Evolutionary conservation across 2,888 invertebrate genomes (phyloP).

Genomic region (Omphaloscelis lunosa): DNA sequence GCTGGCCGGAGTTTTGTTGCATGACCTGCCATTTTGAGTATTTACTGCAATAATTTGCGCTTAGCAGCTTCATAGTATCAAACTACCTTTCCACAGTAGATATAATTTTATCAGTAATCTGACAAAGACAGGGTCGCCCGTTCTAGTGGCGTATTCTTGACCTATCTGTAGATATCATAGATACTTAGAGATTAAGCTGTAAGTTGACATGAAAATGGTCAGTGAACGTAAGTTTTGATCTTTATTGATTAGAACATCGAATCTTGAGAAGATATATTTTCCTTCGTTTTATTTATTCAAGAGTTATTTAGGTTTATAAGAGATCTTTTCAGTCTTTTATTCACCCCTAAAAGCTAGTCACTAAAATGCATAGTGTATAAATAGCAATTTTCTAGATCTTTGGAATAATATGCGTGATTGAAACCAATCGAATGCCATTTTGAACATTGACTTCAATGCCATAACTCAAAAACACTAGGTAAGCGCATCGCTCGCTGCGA

Average conservation of each 20-base stretch:
- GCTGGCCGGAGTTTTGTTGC: not conserved
- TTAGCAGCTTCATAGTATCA: not conserved
- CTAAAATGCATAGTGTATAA: not conserved
- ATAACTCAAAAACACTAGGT: conserved; percentile 1
- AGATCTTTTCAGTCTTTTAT: not conserved
- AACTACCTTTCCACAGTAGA: not conserved
- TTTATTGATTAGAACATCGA: too few species aligned
- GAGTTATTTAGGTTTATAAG: not conserved
- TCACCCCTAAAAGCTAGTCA: not conserved
- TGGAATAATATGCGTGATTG: conserved; percentile 24
- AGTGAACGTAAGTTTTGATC: not conserved
- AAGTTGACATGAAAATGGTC: not conserved
- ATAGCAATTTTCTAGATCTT: conserved; percentile 1
- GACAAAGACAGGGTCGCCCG: not conserved
- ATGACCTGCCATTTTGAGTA: not conserved
- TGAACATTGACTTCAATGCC: conserved; percentile 30
- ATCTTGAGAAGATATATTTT: not conserved
- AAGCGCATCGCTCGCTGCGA: conserved; percentile 5
- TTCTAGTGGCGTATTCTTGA: not conserved
- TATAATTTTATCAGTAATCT: not conserved
- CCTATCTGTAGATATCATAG: not conserved
- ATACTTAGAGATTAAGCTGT: not conserved
- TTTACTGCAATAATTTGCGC: too few species aligned
- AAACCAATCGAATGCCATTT: conserved; percentile 26
- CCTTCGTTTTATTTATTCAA: not conserved